Evolutionary conservation across 2,797 vertebrate genomes (phyloP).

Genomic region (Enteromius radiatus): DNA sequence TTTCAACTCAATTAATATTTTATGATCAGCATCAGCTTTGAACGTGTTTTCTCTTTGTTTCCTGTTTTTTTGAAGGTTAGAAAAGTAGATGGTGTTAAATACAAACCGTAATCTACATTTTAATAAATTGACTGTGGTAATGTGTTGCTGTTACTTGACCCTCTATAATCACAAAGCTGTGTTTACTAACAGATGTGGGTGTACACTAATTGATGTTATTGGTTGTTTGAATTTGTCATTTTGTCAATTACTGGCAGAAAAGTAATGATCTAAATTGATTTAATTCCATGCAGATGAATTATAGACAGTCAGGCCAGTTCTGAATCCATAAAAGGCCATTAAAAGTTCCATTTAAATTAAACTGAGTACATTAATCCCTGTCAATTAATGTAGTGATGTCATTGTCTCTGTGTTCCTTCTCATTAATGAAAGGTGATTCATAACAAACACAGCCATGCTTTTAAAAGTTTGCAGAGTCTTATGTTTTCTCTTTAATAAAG

Average conservation of each 20-base stretch:
- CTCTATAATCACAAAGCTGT: slow-evolving; percentile 46
- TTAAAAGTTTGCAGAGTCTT: slow-evolving; percentile 19
- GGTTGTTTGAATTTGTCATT: slow-evolving; percentile 64
- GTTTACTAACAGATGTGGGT: slow-evolving; percentile 40
- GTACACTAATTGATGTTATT: slow-evolving; percentile 57
- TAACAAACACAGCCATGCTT: slow-evolving; percentile 60
- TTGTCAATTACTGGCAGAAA: slow-evolving; percentile 67
- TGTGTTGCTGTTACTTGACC: slow-evolving; percentile 53
- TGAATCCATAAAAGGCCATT: slow-evolving; percentile 44
- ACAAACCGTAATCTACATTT: slow-evolving; percentile 20
- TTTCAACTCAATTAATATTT: not conserved
- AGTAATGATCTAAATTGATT: slow-evolving; percentile 66
- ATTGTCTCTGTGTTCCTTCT: slow-evolving; percentile 41
- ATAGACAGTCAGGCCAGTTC: slow-evolving; percentile 25
- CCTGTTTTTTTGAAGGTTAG: slow-evolving; percentile 1
- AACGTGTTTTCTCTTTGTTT: slow-evolving; percentile 20
- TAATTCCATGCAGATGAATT: slow-evolving; percentile 46
- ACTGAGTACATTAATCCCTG: slow-evolving; percentile 49
- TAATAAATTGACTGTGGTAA: slow-evolving; percentile 49
- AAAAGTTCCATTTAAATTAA: slow-evolving; percentile 57
- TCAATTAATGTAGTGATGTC: slow-evolving; percentile 42
- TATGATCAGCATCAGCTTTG: not conserved
- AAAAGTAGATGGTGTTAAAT: slow-evolving; percentile 37
- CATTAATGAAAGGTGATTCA: slow-evolving; percentile 67
- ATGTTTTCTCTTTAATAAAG: not conserved